Conservation (phyloP, 2,113 vertebrate genomes). For the Bubo scandiacus region DNA sequence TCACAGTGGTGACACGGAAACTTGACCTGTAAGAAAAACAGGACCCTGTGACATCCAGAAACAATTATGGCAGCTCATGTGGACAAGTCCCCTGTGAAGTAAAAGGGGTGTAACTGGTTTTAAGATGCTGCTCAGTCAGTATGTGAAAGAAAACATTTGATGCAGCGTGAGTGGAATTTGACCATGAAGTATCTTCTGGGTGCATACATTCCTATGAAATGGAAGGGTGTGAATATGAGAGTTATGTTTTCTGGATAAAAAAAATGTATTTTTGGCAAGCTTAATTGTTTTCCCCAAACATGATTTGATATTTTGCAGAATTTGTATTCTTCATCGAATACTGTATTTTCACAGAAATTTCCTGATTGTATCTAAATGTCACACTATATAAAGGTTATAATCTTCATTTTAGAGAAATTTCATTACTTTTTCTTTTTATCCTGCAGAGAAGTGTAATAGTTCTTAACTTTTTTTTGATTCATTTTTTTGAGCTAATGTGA, state of each 20-base stretch:
- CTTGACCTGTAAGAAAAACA: fast-evolving
- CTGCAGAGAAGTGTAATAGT: background rate
- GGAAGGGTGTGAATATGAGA: background rate
- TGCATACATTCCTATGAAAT: background rate
- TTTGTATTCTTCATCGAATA: background rate
- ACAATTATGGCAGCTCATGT: background rate
- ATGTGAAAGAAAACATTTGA: background rate
- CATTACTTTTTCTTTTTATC: background rate
- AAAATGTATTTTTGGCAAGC: background rate
- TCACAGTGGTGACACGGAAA: background rate
- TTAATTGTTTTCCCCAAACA: background rate
- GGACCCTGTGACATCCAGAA: fast-evolving
- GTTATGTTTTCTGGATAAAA: background rate
- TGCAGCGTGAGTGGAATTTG: background rate
- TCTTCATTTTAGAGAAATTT: background rate
- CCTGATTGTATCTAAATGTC: background rate
- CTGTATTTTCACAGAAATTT: background rate
- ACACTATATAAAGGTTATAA: background rate
- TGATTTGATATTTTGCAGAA: background rate
- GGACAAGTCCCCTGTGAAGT: background rate
- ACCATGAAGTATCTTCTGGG: background rate
- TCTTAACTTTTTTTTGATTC: background rate
- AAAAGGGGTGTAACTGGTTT: background rate
- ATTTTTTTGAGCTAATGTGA: background rate
- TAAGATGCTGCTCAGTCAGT: background rate